These are phyloP conservation scores for Darevskia nairensis DNA, from an alignment of 2,797 vertebrate genomes.

Conservation along the genomic window DNA sequence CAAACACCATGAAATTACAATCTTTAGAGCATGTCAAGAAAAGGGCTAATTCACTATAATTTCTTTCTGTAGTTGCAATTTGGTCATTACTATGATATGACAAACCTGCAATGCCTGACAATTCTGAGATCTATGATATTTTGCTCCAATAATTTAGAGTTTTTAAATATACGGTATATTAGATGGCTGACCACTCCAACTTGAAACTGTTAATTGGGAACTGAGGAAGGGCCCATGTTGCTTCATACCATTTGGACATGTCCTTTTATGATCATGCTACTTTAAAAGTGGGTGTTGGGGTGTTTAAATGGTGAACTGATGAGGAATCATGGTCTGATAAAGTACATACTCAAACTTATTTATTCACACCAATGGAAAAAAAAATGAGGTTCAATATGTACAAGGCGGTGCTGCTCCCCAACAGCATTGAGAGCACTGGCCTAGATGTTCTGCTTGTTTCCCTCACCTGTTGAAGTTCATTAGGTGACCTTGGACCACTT, in stretches of 20 bases:
- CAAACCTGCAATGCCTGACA: slow-evolving; percentile 50
- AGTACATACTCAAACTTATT: not conserved
- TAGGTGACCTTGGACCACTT: not conserved
- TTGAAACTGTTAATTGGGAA: not conserved
- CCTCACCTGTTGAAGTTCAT: not conserved
- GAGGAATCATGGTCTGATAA: not conserved
- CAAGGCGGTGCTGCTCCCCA: not conserved
- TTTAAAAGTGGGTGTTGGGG: not conserved
- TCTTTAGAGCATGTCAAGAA: slow-evolving; percentile 58
- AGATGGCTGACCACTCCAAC: slow-evolving; percentile 15
- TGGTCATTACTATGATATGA: slow-evolving; percentile 53
- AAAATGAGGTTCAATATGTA: not conserved
- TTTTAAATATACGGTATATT: slow-evolving; percentile 48
- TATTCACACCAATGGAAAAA: not conserved
- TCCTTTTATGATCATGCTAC: not conserved
- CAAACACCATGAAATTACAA: slow-evolving; percentile 69
- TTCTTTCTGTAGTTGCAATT: slow-evolving; percentile 60
- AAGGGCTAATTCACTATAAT: slow-evolving; percentile 66
- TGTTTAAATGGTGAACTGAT: not conserved
- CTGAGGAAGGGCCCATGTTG: not conserved
- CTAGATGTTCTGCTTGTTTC: not conserved
- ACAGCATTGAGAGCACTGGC: not conserved
- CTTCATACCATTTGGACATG: not conserved
- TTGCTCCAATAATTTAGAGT: slow-evolving; percentile 32
- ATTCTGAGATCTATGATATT: slow-evolving; percentile 55